Base-by-base conservation (phyloP, 2,113 vertebrate genomes). In the Procapra przewalskii region DNA sequence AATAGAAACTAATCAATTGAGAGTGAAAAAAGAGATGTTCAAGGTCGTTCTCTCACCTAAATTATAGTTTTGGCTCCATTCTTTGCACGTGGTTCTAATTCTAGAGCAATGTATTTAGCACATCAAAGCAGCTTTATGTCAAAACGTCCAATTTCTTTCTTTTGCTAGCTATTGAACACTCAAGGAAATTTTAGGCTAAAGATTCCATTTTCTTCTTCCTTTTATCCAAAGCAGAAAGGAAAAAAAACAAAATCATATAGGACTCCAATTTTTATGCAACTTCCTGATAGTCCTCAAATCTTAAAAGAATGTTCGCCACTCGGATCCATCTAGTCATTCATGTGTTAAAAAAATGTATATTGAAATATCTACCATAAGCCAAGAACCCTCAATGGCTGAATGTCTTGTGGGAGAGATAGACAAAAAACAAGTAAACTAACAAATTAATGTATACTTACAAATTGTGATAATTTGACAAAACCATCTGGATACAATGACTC, bases 161-260 rank as follows among this genome's bases (percentile, higher is more conserved):
- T 55, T 62, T 36, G 12, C 11, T 19, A 52, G 33, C 52, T 84
- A 14, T 48, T 92, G 19, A 90, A 36, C 12, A 59, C 50, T 52
- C 79, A 67, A 79, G 36, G 85, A 89, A 52, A 75, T 81, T 89
- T 87, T 40, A 55, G 21, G 25, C 71, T 85, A 64, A 90, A 86
- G 27, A 50, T 25, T 81, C 33, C 9, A 55, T 62, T 81, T 91
- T 14, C 36, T 59, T 52, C 67, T 79, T 90, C 23, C 48, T 92
- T 96, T 55, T 84, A 29, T 80, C n/a, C 59, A 95, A 92, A 81
- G 33, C 57, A 94, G 50, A 92, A 88, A 96, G 48, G 52, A 29
- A 59, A 60, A 50, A 9, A 36, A 10, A 50, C 6, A 21, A 0
- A 40, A 17, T 60, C 9, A 10, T 43, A 23, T 29, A 79, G 10